Base-by-base conservation (phyloP, 2,797 vertebrate genomes). In the Leuciscus waleckii region DNA sequence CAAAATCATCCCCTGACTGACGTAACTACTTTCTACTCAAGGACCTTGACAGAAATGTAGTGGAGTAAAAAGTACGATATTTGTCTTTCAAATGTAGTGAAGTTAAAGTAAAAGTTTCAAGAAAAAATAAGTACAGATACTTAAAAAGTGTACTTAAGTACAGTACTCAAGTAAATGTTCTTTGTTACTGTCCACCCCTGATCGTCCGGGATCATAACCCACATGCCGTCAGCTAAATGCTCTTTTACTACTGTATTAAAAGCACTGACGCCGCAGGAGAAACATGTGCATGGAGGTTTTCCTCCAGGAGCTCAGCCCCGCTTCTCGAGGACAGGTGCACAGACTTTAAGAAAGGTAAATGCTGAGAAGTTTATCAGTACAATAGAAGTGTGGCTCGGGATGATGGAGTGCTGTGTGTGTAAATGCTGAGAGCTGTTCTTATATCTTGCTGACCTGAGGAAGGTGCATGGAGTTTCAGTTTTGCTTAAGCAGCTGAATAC, bases 401-500 rank as follows among this genome's bases (percentile, higher is more conserved):
- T 41, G 68, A 79, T 65, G 29, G 49, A 63, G 29, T 6, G 61
- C 11, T 81, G 82, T 78, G 67, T 77, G 83, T 77, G 67, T 58
- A 29, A 67, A 58, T 80, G 68, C 68, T 58, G 61, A 75, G 68
- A 56, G 35, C 19, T 74, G 67, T 63, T 76, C 65, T 84, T 73
- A 16, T 46, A 61, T 83, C 67, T 39, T 84, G 82, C 86, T 87
- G 86, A 87, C 69, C 69, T 2, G 67, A 63, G 56, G 29, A 63
- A 49, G 81, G 56, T 19, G 8, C 54, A 58, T 10, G 81, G 26
- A 21, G 56, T 51, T 73, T 37, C 8, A 61, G 39, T 83, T 79
- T 81, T 73, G 85, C 83, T 85, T 87, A 71, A 79, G 58, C 83
- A 87, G 86, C 83, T 78, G 29, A 78, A 85, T 32, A 67, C 69